Conservation (phyloP, 2,797 vertebrate species). For the Sarcophilus harrisii region DNA sequence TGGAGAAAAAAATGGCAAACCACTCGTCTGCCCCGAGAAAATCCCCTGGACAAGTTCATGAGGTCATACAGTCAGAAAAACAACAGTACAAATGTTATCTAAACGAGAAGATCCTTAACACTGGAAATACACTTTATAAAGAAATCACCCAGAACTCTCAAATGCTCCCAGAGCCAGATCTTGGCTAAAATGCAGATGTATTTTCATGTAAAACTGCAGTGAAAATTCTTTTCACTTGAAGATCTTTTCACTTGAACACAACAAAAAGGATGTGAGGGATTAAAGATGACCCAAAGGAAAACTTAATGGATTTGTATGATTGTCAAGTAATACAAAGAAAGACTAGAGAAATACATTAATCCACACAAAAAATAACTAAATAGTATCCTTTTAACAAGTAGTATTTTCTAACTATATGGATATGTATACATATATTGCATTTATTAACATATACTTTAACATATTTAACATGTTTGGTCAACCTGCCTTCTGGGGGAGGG, state of each 20-base stretch:
- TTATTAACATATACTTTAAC: no score
- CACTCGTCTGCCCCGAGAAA: not conserved
- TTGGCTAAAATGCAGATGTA: not conserved
- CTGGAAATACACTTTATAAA: not conserved
- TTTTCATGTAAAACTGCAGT: fast-evolving
- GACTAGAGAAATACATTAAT: not conserved
- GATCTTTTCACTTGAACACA: not conserved
- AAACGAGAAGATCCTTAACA: not conserved
- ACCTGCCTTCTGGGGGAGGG: no score
- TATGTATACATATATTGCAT: no score
- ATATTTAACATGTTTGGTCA: no score
- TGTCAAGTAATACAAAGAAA: no score
- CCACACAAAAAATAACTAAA: not conserved
- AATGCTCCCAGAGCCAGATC: not conserved
- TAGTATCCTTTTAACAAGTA: not conserved
- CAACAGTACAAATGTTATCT: no score
- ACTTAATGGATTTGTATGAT: slow-evolving; percentile 8
- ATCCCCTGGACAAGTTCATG: not conserved
- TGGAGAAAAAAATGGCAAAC: not conserved
- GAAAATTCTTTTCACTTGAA: not conserved
- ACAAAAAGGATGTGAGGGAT: not conserved
- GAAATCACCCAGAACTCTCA: slow-evolving; percentile 65
- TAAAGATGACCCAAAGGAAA: slow-evolving; percentile 7
- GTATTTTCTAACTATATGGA: slow-evolving; percentile 2
- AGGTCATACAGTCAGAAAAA: not conserved